Conservation (phyloP, 2,797 vertebrate species). For the Falco columbarius region DNA sequence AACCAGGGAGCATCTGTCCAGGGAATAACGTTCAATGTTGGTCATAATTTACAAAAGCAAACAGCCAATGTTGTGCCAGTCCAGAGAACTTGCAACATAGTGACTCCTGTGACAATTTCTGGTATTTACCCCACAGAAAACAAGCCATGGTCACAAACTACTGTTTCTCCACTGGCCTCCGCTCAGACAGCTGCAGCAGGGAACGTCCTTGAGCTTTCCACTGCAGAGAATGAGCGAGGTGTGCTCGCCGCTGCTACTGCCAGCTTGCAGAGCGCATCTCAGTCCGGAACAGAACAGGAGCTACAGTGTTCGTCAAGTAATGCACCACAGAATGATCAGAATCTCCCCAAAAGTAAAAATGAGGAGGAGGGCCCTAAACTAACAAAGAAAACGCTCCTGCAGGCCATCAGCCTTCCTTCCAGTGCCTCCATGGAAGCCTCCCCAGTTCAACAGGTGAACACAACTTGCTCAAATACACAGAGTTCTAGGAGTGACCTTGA, state of each 20-base stretch:
- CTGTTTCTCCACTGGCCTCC: slow-evolving; percentile 77
- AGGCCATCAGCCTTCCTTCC: slow-evolving; percentile 35
- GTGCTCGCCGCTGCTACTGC: background rate
- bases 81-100: slow-evolving; percentile 84
- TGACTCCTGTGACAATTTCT: slow-evolving; percentile 82
- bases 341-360: slow-evolving; percentile 62
- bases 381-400: slow-evolving; percentile 28
- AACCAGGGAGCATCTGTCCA: slow-evolving; percentile 83
- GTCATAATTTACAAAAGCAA: slow-evolving; percentile 85
- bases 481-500: slow-evolving; percentile 46
- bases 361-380: slow-evolving; percentile 53
- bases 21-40: slow-evolving; percentile 80
- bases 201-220: slow-evolving; percentile 80
- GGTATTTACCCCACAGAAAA: slow-evolving; percentile 79
- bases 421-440: slow-evolving; percentile 21
- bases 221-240: slow-evolving; percentile 33
- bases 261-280: slow-evolving; percentile 30
- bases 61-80: slow-evolving; percentile 87
- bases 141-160: slow-evolving; percentile 75
- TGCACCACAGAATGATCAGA: slow-evolving; percentile 51
- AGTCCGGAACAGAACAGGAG: slow-evolving; percentile 11
- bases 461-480: slow-evolving; percentile 30
- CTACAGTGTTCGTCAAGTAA: slow-evolving; percentile 28
- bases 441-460: slow-evolving; percentile 25
- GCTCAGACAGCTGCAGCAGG: slow-evolving; percentile 81